Evolutionary conservation across 2,888 invertebrate genomes (phyloP).

Genomic region (Eupithecia vulgata): DNA sequence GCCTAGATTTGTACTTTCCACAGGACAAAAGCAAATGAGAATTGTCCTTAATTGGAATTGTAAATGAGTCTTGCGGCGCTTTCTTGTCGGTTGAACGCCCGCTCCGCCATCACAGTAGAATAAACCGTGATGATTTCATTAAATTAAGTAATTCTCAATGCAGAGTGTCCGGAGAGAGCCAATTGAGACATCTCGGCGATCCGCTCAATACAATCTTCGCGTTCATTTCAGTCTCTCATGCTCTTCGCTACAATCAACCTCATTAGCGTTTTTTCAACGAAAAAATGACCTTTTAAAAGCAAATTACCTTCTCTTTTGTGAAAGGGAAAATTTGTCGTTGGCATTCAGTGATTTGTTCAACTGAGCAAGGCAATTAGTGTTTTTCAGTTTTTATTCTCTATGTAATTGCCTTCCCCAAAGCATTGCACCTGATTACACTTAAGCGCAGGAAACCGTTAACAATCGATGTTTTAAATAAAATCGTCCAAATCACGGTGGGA

Average conservation of each 20-base stretch:
- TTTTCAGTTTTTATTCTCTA: constrained; percentile 39
- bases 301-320: constrained; percentile 53
- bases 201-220: constrained; percentile 55
- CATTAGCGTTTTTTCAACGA: constrained; percentile 50
- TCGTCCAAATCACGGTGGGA: neutral
- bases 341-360: constrained; percentile 46
- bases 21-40: constrained; percentile 80
- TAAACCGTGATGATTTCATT: constrained; percentile 82
- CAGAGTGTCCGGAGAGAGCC: constrained; percentile 60
- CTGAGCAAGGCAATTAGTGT: constrained; percentile 43
- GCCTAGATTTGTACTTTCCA: constrained; percentile 71
- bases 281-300: constrained; percentile 52
- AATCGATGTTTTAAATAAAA: neutral
- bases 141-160: constrained; percentile 71
- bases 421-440: neutral
- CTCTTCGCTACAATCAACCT: constrained; percentile 50
- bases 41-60: constrained; percentile 82
- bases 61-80: constrained; percentile 80
- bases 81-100: constrained; percentile 78
- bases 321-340: constrained; percentile 49
- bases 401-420: constrained; percentile 33
- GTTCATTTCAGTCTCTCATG: constrained; percentile 55
- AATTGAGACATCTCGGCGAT: constrained; percentile 65
- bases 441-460: neutral
- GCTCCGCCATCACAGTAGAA: constrained; percentile 74